These are phyloP conservation scores for Morpho achilles DNA, from an alignment of 2,888 invertebrate species.

Conservation along the genomic window DNA sequence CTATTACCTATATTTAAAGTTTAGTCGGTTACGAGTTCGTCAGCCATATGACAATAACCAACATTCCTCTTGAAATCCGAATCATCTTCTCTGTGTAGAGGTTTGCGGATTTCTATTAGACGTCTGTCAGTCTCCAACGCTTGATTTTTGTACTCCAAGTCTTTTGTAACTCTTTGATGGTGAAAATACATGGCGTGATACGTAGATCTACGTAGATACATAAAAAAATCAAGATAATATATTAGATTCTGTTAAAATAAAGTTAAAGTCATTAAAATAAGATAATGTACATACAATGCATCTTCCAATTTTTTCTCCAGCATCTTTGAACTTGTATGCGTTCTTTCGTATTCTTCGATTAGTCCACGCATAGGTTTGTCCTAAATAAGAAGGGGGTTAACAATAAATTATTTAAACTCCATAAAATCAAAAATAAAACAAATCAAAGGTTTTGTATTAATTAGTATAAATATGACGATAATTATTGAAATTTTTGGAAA, in stretches of 20 bases:
- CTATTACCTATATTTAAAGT: not conserved
- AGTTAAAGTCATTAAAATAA: too few species aligned
- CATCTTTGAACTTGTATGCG: slow-evolving; percentile 82
- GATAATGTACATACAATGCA: slow-evolving; percentile 79
- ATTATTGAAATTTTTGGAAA: too few species aligned
- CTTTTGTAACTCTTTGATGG: slow-evolving; percentile 80
- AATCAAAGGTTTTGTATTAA: too few species aligned
- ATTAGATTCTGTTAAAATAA: too few species aligned
- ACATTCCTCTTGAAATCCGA: slow-evolving; percentile 86
- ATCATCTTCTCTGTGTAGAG: slow-evolving; percentile 70
- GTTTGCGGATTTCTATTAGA: slow-evolving; percentile 84
- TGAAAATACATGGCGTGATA: slow-evolving; percentile 79
- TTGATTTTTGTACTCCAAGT: slow-evolving; percentile 87
- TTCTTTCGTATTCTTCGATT: slow-evolving; percentile 84
- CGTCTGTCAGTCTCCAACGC: slow-evolving; percentile 87
- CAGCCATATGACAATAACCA: slow-evolving; percentile 83
- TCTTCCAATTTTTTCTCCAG: slow-evolving; percentile 84
- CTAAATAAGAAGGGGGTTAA: slow-evolving; percentile 37
- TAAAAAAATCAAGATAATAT: too few species aligned
- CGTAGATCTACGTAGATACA: slow-evolving; percentile 68
- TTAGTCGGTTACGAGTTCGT: slow-evolving; percentile 74
- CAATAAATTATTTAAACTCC: too few species aligned
- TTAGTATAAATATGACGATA: too few species aligned
- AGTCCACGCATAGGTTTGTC: slow-evolving; percentile 87
- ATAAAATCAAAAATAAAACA: too few species aligned